Base-by-base conservation (phyloP, 2,888 invertebrate genomes). In the Harmothoe impar region DNA sequence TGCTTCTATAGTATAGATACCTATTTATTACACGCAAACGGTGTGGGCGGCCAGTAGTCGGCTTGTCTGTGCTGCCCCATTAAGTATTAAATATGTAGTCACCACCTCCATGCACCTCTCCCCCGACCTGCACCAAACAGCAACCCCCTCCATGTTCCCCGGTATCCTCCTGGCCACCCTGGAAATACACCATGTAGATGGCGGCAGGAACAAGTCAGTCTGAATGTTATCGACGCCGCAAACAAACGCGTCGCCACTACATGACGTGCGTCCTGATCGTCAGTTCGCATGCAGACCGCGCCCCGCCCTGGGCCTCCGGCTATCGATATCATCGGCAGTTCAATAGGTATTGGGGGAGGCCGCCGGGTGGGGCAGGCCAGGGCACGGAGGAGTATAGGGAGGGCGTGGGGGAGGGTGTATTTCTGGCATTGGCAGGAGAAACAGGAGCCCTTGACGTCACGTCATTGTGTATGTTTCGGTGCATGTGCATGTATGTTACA, bases 211-310 rank as follows among this genome's bases (percentile, higher is more conserved):
- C 84, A 84, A 84, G 84, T 84, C 84, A 84, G 84, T 15, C 43
- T 84, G 84, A 84, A 33, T 84, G 84, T 84, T 84, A 84, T 84
- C 84, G 84, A 84, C 84, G n/a, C 35, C n/a, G 84, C 84, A 84
- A 84, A 84, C 84, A 84, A 84, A 84, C 84, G 84, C 51, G 43
- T 35, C 20, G 23, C 35, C 35, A 17, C n/a, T 33, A 33, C 84
- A 33, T 84, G 84, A 84, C 84, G 84, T 51, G 84, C 84, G 29
- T 84, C 33, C 84, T 84, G 84, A 84, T 84, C 17, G 84, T 17
- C 51, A 17, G 84, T 35, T 84, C 33, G 84, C 84, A 84, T 84
- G 84, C 12, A 15, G 51, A 1, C 35, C 84, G 20, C 43, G 43
- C 84, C 43, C 29, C 43, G 23, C 51, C n/a, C 23, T 12, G 84